Base-by-base conservation (phyloP, 2,888 invertebrate genomes). In the Gastracanthus pulcherrimus region DNA sequence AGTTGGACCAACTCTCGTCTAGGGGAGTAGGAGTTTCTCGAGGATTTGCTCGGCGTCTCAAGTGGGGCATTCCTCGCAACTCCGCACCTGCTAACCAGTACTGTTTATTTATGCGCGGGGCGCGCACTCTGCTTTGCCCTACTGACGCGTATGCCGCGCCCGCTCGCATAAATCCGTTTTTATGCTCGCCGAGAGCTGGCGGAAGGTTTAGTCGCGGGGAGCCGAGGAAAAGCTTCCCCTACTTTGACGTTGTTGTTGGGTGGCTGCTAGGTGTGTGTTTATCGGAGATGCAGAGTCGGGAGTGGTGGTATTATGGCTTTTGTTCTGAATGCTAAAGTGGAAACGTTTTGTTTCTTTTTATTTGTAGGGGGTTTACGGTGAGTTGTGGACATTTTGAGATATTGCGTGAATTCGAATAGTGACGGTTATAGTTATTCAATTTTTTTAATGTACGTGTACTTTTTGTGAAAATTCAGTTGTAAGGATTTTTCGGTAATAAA, bases 21-120 rank as follows among this genome's bases (percentile, higher is more conserved):
- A 67, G 38, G 3, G 41, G 11, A 16, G 23, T 23, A 51, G 55
- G 9, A 55, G 55, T 23, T 23, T 19, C 55, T 26, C 3, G 26
- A 55, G 26, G 26, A 23, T 55, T 55, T 11, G 19, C 55, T 26
- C 38, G 3, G 6, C 31, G 29, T 67, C 69, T 76, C 69, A 60
- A 76, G 67, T 60, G 60, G 76, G 34, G 6, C 48, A 69, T 58
- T 38, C 29, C 23, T 19, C 29, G 48, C 48, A 67, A 66, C 69
- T 45, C 60, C 13, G 51, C 71, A 79, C 72, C 78, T 79, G 78
- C 72, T 71, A 62, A 45, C 71, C 77, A 11, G 19, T 45, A 3
- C 34, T 38, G 62, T 64, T 77, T 77, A 29, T 71, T 71, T 77
- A 71, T 71, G 64, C 29, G 60, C n/a, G n/a, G n/a, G n/a, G n/a